Conservation (phyloP, 2,888 invertebrate genomes). For the Melieria picta region DNA sequence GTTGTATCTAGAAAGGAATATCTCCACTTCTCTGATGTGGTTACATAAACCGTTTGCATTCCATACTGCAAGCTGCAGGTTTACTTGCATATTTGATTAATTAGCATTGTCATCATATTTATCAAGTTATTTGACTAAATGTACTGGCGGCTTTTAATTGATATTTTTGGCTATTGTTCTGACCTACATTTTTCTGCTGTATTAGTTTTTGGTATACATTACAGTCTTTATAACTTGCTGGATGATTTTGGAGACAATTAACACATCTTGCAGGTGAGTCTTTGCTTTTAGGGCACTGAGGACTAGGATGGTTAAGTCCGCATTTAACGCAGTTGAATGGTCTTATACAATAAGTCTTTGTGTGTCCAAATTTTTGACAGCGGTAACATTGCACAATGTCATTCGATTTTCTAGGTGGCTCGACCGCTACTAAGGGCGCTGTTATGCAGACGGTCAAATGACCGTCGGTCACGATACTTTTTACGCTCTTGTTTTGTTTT, state of each 20-base stretch:
- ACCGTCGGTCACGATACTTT: too few species aligned
- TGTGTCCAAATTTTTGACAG: constrained; percentile 17
- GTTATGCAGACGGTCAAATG: too few species aligned
- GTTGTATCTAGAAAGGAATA: too few species aligned
- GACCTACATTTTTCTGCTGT: too few species aligned
- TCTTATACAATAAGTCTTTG: constrained; percentile 4
- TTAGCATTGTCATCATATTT: constrained; percentile 12
- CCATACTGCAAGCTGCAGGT: constrained; percentile 14
- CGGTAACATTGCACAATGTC: constrained; percentile 19
- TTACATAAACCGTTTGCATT: background rate
- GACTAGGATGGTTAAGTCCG: constrained; percentile 1
- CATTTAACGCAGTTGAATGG: constrained; percentile 7
- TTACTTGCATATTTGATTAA: constrained; percentile 2
- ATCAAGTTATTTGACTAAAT: background rate
- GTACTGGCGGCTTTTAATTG: too few species aligned
- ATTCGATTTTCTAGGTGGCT: constrained; percentile 14
- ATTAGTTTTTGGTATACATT: too few species aligned
- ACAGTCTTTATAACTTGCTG: too few species aligned
- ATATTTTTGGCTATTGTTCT: too few species aligned
- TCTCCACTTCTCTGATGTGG: too few species aligned
- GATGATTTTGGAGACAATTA: too few species aligned
- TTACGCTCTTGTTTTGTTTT: too few species aligned
- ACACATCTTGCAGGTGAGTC: too few species aligned
- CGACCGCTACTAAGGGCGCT: constrained; percentile 7
- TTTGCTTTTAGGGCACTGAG: background rate